Evolutionary conservation across 2,113 vertebrate genomes (phyloP).

Genomic region (Scomber japonicus): DNA sequence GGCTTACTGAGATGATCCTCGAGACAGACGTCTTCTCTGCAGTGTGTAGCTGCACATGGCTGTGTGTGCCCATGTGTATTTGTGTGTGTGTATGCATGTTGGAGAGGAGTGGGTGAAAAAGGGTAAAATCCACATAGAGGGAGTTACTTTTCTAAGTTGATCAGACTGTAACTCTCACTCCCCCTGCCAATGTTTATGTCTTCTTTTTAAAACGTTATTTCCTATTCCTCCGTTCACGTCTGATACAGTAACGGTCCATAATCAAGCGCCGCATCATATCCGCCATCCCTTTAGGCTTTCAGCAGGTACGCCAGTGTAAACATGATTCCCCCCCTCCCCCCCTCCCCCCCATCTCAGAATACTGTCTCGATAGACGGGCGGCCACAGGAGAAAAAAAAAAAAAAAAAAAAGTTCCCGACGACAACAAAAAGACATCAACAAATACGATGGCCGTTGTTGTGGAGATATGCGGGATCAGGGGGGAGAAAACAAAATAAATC

Average conservation of each 20-base stretch:
- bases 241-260: conserved; percentile 1
- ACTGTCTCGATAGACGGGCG: conserved; percentile 61
- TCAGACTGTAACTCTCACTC: conserved; percentile 33
- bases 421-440: conserved; percentile 40
- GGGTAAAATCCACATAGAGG: conserved; percentile 34
- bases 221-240: conserved; percentile 12
- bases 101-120: conserved; percentile 26
- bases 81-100: conserved; percentile 14
- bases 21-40: conserved; percentile 41
- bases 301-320: conserved; percentile 77
- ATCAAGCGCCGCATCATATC: conserved; percentile 36
- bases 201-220: not conserved
- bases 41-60: conserved; percentile 62
- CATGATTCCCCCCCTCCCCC: conserved; percentile 54
- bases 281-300: conserved; percentile 38
- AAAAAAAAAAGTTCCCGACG: not conserved
- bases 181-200: conserved; percentile 29
- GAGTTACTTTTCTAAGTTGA: conserved; percentile 26
- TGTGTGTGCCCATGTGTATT: conserved; percentile 21
- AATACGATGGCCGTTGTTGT: conserved; percentile 57
- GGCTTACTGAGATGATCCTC: conserved; percentile 56
- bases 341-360: conserved; percentile 57
- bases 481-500: conserved; percentile 20
- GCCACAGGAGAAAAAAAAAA: not conserved
- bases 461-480: conserved; percentile 54